These are phyloP conservation scores for Oxyruncus cristatus DNA, from an alignment of 2,113 vertebrate species.

Conservation along the genomic window DNA sequence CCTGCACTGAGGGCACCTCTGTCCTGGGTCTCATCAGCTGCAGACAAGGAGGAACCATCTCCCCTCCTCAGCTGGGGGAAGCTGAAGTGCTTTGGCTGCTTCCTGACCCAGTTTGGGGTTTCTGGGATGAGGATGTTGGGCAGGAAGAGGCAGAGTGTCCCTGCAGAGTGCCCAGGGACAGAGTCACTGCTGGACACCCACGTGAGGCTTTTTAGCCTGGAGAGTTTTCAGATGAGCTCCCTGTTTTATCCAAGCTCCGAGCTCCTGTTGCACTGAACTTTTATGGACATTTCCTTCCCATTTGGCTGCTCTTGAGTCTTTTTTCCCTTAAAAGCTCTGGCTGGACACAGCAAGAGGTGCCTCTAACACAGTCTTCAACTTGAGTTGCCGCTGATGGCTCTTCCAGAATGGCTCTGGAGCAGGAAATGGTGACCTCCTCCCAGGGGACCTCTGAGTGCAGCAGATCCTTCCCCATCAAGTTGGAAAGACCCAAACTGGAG, in stretches of 20 bases:
- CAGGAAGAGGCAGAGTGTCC: not conserved
- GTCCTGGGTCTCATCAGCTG: not conserved
- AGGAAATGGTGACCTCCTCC: not conserved
- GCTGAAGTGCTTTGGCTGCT: not conserved
- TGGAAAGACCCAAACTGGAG: not conserved
- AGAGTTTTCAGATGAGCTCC: not conserved
- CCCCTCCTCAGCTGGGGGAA: not conserved
- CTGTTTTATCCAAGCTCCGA: not conserved
- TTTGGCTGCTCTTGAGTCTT: not conserved
- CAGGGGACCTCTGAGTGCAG: not conserved
- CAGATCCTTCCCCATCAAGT: not conserved
- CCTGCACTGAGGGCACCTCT: not conserved
- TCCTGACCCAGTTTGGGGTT: not conserved
- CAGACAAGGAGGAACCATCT: not conserved
- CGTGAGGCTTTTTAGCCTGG: not conserved
- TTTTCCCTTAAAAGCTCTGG: not conserved
- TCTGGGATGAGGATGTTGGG: not conserved
- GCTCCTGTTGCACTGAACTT: not conserved
- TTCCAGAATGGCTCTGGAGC: not conserved
- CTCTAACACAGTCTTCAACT: not conserved
- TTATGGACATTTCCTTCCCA: not conserved
- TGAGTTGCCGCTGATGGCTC: not conserved
- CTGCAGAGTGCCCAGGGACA: not conserved
- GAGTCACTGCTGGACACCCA: not conserved
- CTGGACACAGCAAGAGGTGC: not conserved